Percentiles rank a stretch among this genome's conserved stretches.
These are phyloP conservation scores for Siniperca obscura DNA, from an alignment of 2,797 vertebrate species.

Conservation along the genomic window DNA sequence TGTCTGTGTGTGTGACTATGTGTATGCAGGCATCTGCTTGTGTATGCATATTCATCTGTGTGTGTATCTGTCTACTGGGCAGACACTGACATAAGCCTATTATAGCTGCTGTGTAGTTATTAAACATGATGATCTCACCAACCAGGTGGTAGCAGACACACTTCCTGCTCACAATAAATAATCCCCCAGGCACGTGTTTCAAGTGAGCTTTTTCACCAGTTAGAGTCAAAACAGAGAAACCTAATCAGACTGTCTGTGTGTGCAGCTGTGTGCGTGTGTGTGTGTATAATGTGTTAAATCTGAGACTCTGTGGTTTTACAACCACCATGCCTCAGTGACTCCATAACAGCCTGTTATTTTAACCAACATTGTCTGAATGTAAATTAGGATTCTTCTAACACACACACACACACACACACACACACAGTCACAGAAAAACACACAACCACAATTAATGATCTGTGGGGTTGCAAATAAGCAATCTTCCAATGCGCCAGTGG, in stretches of 20 bases:
- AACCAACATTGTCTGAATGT: constrained; percentile 43
- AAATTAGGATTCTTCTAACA: constrained; percentile 34
- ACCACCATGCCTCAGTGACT: constrained; percentile 41
- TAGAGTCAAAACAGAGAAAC: constrained; percentile 34
- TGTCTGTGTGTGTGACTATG: neutral
- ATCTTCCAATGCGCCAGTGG: neutral
- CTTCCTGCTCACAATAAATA: constrained; percentile 46
- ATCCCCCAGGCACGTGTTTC: constrained; percentile 41
- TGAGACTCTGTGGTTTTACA: constrained; percentile 60
- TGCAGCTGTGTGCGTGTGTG: constrained; percentile 12
- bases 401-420: constrained; percentile 22
- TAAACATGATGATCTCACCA: constrained; percentile 73
- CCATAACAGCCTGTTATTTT: constrained; percentile 56
- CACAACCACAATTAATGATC: constrained; percentile 35
- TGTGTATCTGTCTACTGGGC: constrained; percentile 30
- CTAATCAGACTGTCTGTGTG: constrained; percentile 14
- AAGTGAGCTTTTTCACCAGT: constrained; percentile 24
- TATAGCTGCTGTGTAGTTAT: constrained; percentile 65
- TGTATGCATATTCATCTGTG: constrained; percentile 35
- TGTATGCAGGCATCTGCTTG: constrained; percentile 25
- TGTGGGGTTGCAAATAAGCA: constrained; percentile 29
- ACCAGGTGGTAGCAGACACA: constrained; percentile 56
- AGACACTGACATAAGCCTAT: constrained; percentile 72
- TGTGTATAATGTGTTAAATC: constrained; percentile 45
- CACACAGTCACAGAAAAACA: constrained; percentile 12